These are phyloP conservation scores for Anoplopoma fimbria DNA, from an alignment of 2,113 vertebrate genomes.

Conservation along the genomic window DNA sequence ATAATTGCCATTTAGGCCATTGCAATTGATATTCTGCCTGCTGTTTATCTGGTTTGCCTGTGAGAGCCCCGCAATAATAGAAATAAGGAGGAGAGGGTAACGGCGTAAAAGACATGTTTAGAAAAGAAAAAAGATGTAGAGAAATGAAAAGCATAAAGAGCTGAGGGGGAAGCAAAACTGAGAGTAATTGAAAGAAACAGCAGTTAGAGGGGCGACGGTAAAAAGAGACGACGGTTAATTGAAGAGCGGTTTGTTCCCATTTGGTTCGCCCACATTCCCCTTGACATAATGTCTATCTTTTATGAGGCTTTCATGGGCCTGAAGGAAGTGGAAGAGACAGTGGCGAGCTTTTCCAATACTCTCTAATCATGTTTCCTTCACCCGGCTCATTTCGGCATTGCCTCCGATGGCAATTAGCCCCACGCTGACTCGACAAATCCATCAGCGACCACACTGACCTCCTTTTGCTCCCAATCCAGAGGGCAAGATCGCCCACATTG, in stretches of 20 bases:
- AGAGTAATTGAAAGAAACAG: conserved; percentile 48
- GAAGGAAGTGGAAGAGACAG: conserved; percentile 38
- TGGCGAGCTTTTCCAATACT: conserved; percentile 18
- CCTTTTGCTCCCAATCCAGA: conserved; percentile 66
- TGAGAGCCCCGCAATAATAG: conserved; percentile 27
- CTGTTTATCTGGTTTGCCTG: conserved; percentile 31
- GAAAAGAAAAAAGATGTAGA: conserved; percentile 19
- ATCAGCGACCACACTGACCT: conserved; percentile 69
- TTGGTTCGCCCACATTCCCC: conserved; percentile 42
- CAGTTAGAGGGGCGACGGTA: conserved; percentile 33
- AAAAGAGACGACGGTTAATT: conserved; percentile 57
- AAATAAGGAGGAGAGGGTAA: conserved; percentile 30
- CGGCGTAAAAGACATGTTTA: conserved; percentile 36
- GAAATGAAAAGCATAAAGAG: conserved; percentile 1
- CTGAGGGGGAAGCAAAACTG: conserved; percentile 1
- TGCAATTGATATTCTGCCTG: conserved; percentile 58
- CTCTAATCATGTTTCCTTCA: conserved; percentile 65
- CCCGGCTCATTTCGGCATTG: conserved; percentile 51
- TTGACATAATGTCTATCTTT: conserved; percentile 54
- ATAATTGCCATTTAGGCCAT: conserved; percentile 63
- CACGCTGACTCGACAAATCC: conserved; percentile 71
- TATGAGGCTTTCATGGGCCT: conserved; percentile 42
- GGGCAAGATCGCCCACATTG: conserved; percentile 50
- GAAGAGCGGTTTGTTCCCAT: conserved; percentile 63
- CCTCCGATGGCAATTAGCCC: conserved; percentile 74